Percentiles rank a stretch among this genome's conserved stretches.
Conservation (phyloP, 2,888 invertebrate species). For the Blomia tropicalis region DNA sequence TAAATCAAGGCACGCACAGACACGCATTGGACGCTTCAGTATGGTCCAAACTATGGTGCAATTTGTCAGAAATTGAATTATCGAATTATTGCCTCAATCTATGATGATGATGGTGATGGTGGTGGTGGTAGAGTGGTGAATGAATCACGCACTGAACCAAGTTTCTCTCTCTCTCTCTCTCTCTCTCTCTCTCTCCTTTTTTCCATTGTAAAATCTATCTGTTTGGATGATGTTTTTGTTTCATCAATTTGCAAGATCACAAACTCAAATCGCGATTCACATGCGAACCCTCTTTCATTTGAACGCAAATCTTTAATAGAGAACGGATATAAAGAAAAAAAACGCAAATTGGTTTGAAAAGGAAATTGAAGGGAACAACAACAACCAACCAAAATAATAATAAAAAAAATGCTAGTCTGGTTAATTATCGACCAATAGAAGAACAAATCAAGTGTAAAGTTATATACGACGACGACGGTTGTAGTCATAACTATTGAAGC, state of each 20-base stretch:
- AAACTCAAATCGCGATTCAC: too few relatives aligned
- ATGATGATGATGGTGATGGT: too few relatives aligned
- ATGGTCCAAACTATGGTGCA: not conserved
- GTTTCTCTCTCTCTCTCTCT: too few relatives aligned
- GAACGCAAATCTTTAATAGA: not conserved
- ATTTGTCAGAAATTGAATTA: slow-evolving; percentile 1
- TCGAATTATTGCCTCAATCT: not conserved
- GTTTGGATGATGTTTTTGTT: too few relatives aligned
- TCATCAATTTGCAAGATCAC: too few relatives aligned
- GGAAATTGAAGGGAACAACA: not conserved
- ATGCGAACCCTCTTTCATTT: too few relatives aligned
- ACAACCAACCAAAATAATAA: not conserved
- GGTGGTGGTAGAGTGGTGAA: too few relatives aligned
- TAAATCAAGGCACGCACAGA: slow-evolving; percentile 1
- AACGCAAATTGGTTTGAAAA: not conserved
- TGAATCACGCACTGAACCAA: too few relatives aligned
- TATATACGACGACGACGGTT: not conserved
- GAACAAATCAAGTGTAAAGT: slow-evolving; percentile 7
- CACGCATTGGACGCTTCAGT: not conserved
- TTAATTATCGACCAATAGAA: slow-evolving; percentile 4
- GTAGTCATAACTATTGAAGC: not conserved
- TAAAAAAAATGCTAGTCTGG: not conserved
- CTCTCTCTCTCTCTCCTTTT: too few relatives aligned
- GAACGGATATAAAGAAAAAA: slow-evolving; percentile 3
- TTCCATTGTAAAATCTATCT: too few relatives aligned